Base-by-base conservation (phyloP, 2,888 invertebrate genomes). In the Pseudococcus longispinus region DNA sequence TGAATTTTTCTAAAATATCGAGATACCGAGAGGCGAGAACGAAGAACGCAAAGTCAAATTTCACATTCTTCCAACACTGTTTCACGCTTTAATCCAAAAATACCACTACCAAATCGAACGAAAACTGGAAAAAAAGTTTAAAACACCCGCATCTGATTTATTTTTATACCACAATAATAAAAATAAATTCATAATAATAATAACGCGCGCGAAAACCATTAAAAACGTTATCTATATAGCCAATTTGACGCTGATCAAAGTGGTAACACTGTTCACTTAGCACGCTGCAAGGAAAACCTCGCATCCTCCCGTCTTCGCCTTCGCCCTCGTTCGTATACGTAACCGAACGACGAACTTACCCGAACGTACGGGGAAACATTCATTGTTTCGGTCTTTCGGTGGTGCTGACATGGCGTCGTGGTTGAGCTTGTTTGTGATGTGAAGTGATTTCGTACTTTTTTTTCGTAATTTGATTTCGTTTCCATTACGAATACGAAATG, bases 291-390 rank as follows among this genome's bases (percentile, higher is more conserved):
- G 77, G 42, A 20, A 80, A 80, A 80, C 8, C 2, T 23, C 20
- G 4, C 26, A 6, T 13, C 13, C 20, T 8, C n/a, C 20, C 55
- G 20, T 55, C 65, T 1, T 2, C 5, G 15, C 70, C 4, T 13
- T 18, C 70, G 29, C 29, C 29, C 23, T 60, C 23, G 60, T 60
- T 60, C 60, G 51, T 55, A 2, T 23, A 8, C n/a, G n/a, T n/a
- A 51, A 4, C n/a, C n/a, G 51, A 46, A 51, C 60, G 11, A 23
- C 60, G 60, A 60, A 60, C 23, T 60, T 23, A 11, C 13, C 60
- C 60, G 60, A 60, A 60, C 60, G 20, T 60, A 18, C 32, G 77
- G 77, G 77, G 77, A 80, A 80, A 80, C 32, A 74, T 80, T 80
- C 37, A 42, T 20, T 80, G 42, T 37, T 32, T 18, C 42, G 20